These are phyloP conservation scores for Chelonus formosanus DNA, from an alignment of 2,888 invertebrate species.

Conservation along the genomic window DNA sequence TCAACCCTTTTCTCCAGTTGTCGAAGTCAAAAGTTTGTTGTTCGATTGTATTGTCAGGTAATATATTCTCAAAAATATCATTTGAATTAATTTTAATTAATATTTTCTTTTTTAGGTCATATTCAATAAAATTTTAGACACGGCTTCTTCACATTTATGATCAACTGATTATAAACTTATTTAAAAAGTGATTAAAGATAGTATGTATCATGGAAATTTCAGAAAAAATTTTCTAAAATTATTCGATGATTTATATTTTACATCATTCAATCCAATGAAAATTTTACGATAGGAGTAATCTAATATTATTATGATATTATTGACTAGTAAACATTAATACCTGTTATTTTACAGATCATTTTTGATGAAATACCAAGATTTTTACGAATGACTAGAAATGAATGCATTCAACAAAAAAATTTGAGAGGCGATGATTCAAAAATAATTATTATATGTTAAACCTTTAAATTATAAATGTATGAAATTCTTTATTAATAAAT, in stretches of 20 bases:
- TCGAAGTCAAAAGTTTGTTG: slow-evolving; percentile 84
- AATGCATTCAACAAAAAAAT: slow-evolving; percentile 64
- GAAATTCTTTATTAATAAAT: no score
- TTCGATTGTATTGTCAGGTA: slow-evolving; percentile 81
- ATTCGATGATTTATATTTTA: slow-evolving; percentile 69
- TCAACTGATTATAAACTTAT: slow-evolving; percentile 65
- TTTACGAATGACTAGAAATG: slow-evolving; percentile 67
- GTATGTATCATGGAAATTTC: slow-evolving; percentile 69
- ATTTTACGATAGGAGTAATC: no score
- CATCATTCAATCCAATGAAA: slow-evolving; percentile 67
- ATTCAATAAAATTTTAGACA: slow-evolving; percentile 53
- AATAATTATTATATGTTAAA: no score
- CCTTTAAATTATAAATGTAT: no score
- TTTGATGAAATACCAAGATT: slow-evolving; percentile 72
- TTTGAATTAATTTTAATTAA: slow-evolving; percentile 53
- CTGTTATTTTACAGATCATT: slow-evolving; percentile 66
- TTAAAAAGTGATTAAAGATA: slow-evolving; percentile 67
- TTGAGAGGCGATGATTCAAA: slow-evolving; percentile 47
- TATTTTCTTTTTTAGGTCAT: slow-evolving; percentile 61
- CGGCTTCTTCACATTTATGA: slow-evolving; percentile 44
- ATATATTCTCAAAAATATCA: slow-evolving; percentile 25
- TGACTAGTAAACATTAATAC: no score
- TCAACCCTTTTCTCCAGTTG: slow-evolving; percentile 74
- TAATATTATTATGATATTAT: slow-evolving; percentile 31
- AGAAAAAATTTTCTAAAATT: slow-evolving; percentile 67